A percentile compares a stretch with the other conserved stretches of the same genome.
These are phyloP conservation scores for Hipposideros larvatus DNA, from an alignment of 2,797 vertebrate species.

Conservation along the genomic window DNA sequence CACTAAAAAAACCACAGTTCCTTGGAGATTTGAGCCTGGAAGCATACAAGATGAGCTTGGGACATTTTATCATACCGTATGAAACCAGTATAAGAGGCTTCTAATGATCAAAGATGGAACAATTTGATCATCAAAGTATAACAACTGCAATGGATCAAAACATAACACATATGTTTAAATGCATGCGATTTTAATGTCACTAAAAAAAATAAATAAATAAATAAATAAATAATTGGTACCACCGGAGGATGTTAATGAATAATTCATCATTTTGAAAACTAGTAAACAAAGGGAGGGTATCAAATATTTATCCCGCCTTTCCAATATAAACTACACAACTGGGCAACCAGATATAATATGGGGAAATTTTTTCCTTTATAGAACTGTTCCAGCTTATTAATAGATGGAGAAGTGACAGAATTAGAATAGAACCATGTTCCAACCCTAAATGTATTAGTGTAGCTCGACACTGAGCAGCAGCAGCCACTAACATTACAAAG, in stretches of 20 bases:
- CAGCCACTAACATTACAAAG: rapidly evolving
- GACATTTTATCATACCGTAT: no score
- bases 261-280: slow-evolving; percentile 59
- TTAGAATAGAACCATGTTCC: rapidly evolving
- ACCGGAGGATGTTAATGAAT: background rate
- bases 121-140: background rate
- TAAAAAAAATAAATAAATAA: background rate
- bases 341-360: background rate
- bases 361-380: background rate
- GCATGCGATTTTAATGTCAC: background rate
- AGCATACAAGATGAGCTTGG: rapidly evolving
- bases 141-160: background rate
- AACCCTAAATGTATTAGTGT: rapidly evolving
- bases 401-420: background rate
- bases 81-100: background rate
- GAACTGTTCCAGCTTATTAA: background rate
- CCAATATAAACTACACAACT: background rate
- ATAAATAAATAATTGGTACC: background rate
- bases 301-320: slow-evolving; percentile 17
- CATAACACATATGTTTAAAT: background rate
- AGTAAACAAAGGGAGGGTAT: slow-evolving; percentile 41
- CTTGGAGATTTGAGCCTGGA: background rate
- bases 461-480: rapidly evolving
- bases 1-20: background rate
- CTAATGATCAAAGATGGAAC: background rate